These are phyloP conservation scores for Lutjanus argentimaculatus DNA, from an alignment of 2,797 vertebrate species.

Conservation along the genomic window DNA sequence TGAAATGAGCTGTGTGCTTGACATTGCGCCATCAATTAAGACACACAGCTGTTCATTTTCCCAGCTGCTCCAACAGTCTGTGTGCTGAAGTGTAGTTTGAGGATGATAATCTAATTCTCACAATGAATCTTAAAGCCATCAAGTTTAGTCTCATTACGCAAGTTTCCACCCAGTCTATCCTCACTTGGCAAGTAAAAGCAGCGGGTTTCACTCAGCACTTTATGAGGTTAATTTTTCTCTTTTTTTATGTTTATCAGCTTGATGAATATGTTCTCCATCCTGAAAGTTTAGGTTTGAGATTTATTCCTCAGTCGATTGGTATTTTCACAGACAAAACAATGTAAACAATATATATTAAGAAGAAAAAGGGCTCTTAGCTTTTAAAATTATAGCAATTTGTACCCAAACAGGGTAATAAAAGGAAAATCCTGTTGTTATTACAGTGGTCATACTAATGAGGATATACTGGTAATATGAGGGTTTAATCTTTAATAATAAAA, in stretches of 20 bases:
- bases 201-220: not conserved
- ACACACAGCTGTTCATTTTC: conserved; percentile 51
- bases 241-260: not conserved
- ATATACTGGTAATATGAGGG: not conserved
- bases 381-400: not conserved
- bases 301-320: not conserved
- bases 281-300: not conserved
- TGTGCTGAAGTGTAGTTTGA: not conserved
- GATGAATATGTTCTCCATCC: not conserved
- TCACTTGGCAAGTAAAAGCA: not conserved
- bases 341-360: not conserved
- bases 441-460: not conserved
- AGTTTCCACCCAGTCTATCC: not conserved
- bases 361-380: too few relatives aligned
- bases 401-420: not conserved
- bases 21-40: conserved; percentile 57
- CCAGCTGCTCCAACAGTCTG: conserved; percentile 19
- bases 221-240: not conserved
- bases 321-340: not conserved
- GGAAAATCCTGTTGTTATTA: not conserved
- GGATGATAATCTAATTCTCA: conserved; percentile 8
- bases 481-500: not conserved
- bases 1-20: conserved; percentile 31
- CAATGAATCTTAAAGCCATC: conserved; percentile 25
- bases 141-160: conserved; percentile 3